Evolutionary conservation across 1,140 invertebrate species (phyloP), one percentile per base, ranked within the genome.

Genomic region (Calosoma granatense): DNA sequence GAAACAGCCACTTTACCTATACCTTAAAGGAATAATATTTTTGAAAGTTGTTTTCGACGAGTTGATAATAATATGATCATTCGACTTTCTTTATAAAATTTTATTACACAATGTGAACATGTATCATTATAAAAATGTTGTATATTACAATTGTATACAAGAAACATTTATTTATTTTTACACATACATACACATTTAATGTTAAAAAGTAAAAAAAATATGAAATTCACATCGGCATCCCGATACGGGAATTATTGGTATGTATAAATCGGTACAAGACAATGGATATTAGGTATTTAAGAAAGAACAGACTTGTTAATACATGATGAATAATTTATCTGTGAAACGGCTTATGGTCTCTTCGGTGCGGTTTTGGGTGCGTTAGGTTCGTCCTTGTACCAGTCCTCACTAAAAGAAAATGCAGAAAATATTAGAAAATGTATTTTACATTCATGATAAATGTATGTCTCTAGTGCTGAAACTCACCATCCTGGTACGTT

Each of bases 401-500:
- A 91, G 66, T 90, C 87, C 80, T 89, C 86, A 67, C 88, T 88
- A 74, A 52, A 81, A 80, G 66, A 39, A 57, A 62, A 26, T 4
- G 1, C 43, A 17, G 12, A 6, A 17, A 51, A 51, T 51, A 6
- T 30, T 14, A 14, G 26, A 6, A 30, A 30, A 30, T 6, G 4
- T 30, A 30, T 6, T n/a, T 30, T 20, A 54, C 6, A 22, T 54
- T 54, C 52, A 12, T 54, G 4, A 51, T 3, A 36, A 22, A 39
- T 20, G 43, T 47, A 47, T n/a, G n/a, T n/a, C n/a, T n/a, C n/a
- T n/a, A n/a, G n/a, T n/a, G n/a, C n/a, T n/a, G 36, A 21, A 61
- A 75, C 81, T 78, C 70, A 91, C 88, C 88, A 94, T 79, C 88
- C 89, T 58, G 83, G 78, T 53, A 93, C 90, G 66, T 92, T 91